These are phyloP conservation scores for Patella depressa DNA, from an alignment of 2,888 invertebrate genomes.

Conservation along the genomic window DNA sequence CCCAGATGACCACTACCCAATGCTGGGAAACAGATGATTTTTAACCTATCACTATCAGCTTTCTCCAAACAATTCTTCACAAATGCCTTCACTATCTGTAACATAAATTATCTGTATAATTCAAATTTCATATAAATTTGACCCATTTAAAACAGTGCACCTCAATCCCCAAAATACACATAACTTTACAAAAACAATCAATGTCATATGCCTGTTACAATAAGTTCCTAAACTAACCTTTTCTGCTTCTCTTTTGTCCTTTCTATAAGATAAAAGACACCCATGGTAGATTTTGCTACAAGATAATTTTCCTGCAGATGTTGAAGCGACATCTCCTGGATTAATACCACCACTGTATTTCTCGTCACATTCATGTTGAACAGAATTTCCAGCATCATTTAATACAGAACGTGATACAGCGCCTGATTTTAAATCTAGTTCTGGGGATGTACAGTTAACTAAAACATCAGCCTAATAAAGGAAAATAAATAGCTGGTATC, in stretches of 20 bases:
- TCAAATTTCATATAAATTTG: too few species aligned
- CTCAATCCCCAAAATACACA: too few species aligned
- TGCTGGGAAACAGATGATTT: constrained; percentile 42
- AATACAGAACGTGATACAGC: constrained; percentile 36
- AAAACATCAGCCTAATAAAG: constrained; percentile 42
- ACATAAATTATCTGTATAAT: not conserved
- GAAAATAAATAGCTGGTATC: not conserved
- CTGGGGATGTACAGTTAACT: constrained; percentile 35
- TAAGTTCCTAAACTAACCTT: constrained; percentile 10
- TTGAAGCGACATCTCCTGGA: constrained; percentile 29
- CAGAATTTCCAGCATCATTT: constrained; percentile 31
- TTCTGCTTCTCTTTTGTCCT: constrained; percentile 9
- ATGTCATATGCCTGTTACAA: too few species aligned
- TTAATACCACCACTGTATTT: constrained; percentile 30
- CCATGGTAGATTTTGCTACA: constrained; percentile 36
- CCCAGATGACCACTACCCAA: constrained; percentile 42
- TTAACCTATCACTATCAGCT: constrained; percentile 21
- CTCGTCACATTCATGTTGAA: constrained; percentile 33
- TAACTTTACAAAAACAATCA: too few species aligned
- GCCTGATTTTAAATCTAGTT: constrained; percentile 34
- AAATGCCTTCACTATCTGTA: constrained; percentile 29
- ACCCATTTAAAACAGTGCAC: too few species aligned
- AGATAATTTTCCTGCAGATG: constrained; percentile 29
- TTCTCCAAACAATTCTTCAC: constrained; percentile 26
- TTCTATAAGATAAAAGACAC: constrained; percentile 22